Percentiles rank a stretch among this genome's conserved stretches.
phyloP scores from a whole-genome alignment of 2,797 vertebrate genomes.

The Acanthiza pusilla region DNA sequence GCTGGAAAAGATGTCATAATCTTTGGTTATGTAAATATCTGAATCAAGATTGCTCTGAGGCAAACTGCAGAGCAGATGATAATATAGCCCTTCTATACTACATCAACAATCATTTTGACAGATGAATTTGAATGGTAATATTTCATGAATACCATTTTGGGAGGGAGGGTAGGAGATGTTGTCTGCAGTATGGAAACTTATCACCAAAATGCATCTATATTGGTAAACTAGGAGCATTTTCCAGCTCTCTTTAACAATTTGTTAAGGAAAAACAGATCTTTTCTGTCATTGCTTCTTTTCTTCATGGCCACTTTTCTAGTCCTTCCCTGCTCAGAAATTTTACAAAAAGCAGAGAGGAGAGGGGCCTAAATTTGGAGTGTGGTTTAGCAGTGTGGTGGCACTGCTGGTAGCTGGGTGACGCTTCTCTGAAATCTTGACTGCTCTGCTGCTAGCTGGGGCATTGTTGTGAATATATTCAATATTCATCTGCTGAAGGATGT shows the following conservation, averaged over 20 bases:
- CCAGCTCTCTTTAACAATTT: neutral
- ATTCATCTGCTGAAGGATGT: neutral
- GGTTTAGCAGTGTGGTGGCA: neutral
- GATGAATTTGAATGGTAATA: slow-evolving; percentile 54
- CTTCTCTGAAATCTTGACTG: neutral
- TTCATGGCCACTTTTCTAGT: neutral
- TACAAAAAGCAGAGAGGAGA: neutral
- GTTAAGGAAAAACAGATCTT: neutral
- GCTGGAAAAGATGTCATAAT: slow-evolving; percentile 59
- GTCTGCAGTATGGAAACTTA: neutral
- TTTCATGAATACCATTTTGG: slow-evolving; percentile 42
- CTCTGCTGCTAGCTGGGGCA: neutral
- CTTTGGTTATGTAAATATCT: slow-evolving; percentile 71
- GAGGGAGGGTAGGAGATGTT: neutral
- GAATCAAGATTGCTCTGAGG: slow-evolving; percentile 59
- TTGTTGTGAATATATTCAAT: neutral
- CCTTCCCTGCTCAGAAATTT: neutral
- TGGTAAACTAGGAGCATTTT: neutral
- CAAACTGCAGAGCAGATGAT: slow-evolving; percentile 58
- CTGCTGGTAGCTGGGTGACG: neutral
- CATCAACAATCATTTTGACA: slow-evolving; percentile 55
- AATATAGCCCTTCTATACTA: slow-evolving; percentile 31
- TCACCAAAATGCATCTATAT: slow-evolving; percentile 11
- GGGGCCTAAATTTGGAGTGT: neutral
- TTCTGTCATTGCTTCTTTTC: neutral